A percentile compares a stretch with the other conserved stretches of the same genome.
These are phyloP conservation scores for Hirtodrosophila histrioides DNA, from an alignment of 2,888 invertebrate species.

Conservation along the genomic window DNA sequence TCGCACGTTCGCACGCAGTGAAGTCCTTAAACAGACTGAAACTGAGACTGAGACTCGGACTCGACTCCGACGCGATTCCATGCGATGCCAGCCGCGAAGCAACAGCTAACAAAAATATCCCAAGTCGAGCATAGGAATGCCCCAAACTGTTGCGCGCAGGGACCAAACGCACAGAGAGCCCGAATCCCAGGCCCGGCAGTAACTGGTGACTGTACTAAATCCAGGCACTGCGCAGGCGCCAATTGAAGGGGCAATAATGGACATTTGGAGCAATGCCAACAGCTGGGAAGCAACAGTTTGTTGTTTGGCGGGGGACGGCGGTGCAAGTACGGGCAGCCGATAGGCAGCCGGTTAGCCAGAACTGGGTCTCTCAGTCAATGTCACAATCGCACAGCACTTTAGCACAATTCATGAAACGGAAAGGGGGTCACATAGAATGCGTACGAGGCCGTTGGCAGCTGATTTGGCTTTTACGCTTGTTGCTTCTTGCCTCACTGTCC, in stretches of 20 bases:
- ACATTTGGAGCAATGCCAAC: conserved; percentile 35
- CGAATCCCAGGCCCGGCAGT: conserved; percentile 44
- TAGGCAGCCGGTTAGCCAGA: conserved; percentile 61
- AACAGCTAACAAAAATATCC: conserved; percentile 74
- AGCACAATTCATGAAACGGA: conserved; percentile 1
- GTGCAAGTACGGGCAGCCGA: conserved; percentile 36
- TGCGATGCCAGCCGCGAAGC: conserved; percentile 51
- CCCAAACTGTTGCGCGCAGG: conserved; percentile 76
- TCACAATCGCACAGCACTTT: conserved; percentile 50
- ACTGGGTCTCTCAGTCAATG: conserved; percentile 79
- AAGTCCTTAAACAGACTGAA: conserved; percentile 75
- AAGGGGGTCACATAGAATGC: conserved; percentile 15
- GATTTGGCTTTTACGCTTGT: conserved; percentile 49
- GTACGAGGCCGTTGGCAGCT: conserved; percentile 44
- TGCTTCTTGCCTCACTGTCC: conserved; percentile 30
- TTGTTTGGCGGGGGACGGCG: conserved; percentile 44
- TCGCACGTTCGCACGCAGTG: conserved; percentile 74
- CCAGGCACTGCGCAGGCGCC: conserved; percentile 47
- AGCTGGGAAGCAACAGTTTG: conserved; percentile 80
- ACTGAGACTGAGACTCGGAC: conserved; percentile 10
- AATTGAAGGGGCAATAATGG: conserved; percentile 6
- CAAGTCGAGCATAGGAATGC: conserved; percentile 62
- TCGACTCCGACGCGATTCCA: conserved; percentile 5
- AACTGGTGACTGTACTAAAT: conserved; percentile 61
- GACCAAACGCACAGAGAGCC: conserved; percentile 10